phyloP scores from a whole-genome alignment of 2,113 vertebrate genomes.

The rat (Rattus norvegicus) region DNA sequence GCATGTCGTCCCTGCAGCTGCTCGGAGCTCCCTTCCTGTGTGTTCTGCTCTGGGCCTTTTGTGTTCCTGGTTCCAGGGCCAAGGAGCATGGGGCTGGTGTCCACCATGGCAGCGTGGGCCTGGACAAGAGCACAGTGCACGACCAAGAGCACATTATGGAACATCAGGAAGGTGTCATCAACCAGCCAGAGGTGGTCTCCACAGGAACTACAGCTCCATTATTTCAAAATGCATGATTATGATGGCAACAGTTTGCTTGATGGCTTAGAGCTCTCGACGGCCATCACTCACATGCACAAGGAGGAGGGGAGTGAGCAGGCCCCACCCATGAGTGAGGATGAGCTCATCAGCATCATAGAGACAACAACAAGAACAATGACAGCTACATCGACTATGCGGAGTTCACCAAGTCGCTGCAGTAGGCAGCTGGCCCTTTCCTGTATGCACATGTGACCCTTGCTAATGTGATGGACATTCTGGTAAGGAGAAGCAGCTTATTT shows the following conservation, averaged over 20 bases:
- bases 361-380: slow-evolving; percentile 97
- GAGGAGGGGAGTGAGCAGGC: slow-evolving; percentile 91
- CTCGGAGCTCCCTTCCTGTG: slow-evolving; percentile 78
- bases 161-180: slow-evolving; percentile 97
- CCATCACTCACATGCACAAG: slow-evolving; percentile 96
- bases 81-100: slow-evolving; percentile 82
- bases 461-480: slow-evolving; percentile 83
- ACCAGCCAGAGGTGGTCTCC: slow-evolving; percentile 94
- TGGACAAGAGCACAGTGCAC: slow-evolving; percentile 95
- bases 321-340: slow-evolving; percentile 93
- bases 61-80: slow-evolving; percentile 77
- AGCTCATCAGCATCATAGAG: slow-evolving; percentile 93
- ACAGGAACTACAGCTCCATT: slow-evolving; percentile 98
- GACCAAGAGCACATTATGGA: slow-evolving; percentile 99
- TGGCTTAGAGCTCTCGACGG: slow-evolving; percentile 96
- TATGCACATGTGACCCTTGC: slow-evolving; percentile 81
- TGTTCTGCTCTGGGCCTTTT: slow-evolving; percentile 85
- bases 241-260: slow-evolving; percentile 97
- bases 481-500: slow-evolving; percentile 57
- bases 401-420: slow-evolving; percentile 96
- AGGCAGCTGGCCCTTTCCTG: slow-evolving; percentile 60
- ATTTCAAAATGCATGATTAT: slow-evolving; percentile 99
- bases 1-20: slow-evolving; percentile 61
- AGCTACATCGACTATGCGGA: slow-evolving; percentile 99
- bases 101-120: slow-evolving; percentile 83